Conservation (phyloP, 2,888 invertebrate species). For the Timandra comae region DNA sequence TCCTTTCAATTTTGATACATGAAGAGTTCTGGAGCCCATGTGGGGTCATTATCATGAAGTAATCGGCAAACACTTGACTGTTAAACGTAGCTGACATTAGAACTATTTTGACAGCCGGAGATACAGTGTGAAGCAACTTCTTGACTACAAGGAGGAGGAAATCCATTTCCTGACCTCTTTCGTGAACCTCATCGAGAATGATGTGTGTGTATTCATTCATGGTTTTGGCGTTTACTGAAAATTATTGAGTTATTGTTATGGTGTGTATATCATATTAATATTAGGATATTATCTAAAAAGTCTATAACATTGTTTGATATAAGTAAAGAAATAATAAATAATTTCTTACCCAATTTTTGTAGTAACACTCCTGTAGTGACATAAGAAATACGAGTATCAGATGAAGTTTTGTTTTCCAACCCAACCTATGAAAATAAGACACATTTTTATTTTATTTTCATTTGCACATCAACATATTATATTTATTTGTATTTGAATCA, state of each 20-base stretch:
- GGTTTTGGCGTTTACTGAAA: conserved; percentile 78
- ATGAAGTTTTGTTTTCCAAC: conserved; percentile 75
- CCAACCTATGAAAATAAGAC: too few species aligned
- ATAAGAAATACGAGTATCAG: conserved; percentile 87
- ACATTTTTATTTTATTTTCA: conserved; percentile 1
- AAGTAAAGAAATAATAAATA: too few species aligned
- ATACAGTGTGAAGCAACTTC: conserved; percentile 80
- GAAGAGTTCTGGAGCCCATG: conserved; percentile 45
- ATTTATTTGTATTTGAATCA: too few species aligned
- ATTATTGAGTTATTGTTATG: too few species aligned
- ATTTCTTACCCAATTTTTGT: conserved; percentile 79
- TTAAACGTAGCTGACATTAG: conserved; percentile 97
- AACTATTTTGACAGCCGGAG: conserved; percentile 66
- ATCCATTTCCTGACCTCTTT: conserved; percentile 94
- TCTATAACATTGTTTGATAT: too few species aligned
- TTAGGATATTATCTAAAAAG: too few species aligned
- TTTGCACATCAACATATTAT: conserved; percentile 1
- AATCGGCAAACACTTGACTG: conserved; percentile 81
- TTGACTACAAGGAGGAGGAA: conserved; percentile 90
- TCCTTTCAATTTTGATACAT: conserved; percentile 62
- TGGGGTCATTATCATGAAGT: conserved; percentile 68
- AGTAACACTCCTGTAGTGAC: conserved; percentile 93
- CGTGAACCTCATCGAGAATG: conserved; percentile 95
- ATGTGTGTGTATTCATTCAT: conserved; percentile 91
- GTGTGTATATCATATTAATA: too few species aligned